Conservation (phyloP, 1,140 invertebrate species). For the Aphidius gifuensis region DNA sequence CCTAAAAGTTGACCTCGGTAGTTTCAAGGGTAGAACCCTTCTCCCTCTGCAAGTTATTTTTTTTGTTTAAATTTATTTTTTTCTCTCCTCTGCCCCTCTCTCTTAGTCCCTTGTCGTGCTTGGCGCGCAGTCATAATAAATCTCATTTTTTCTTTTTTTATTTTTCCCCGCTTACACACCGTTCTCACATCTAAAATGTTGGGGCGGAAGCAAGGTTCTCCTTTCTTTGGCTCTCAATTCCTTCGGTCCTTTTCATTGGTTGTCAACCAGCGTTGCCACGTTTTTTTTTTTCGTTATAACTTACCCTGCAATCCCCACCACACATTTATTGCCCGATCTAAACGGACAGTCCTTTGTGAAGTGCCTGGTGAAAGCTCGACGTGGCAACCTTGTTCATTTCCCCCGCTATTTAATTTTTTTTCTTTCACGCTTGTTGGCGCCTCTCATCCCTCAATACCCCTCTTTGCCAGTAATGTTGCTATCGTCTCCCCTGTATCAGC, state of each 20-base stretch:
- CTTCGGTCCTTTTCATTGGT: conserved; percentile 26
- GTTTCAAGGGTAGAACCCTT: conserved; percentile 54
- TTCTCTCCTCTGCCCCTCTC: conserved; percentile 18
- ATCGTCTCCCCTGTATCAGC: conserved; percentile 25
- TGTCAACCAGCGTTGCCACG: conserved; percentile 25
- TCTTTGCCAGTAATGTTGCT: background rate
- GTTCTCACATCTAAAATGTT: conserved; percentile 6
- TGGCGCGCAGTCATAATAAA: conserved; percentile 8
- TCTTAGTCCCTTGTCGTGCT: conserved; percentile 19
- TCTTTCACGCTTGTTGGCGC: conserved; percentile 38
- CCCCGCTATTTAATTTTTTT: conserved; percentile 29
- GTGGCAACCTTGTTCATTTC: conserved; percentile 41
- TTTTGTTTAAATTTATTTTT: conserved; percentile 19
- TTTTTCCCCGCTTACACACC: conserved; percentile 3
- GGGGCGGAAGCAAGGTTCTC: conserved; percentile 17
- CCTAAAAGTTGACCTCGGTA: conserved; percentile 56
- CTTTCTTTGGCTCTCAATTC: conserved; percentile 18
- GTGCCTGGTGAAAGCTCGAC: conserved; percentile 43
- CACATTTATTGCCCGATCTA: conserved; percentile 39
- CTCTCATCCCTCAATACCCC: conserved; percentile 21
- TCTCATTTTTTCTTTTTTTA: background rate
- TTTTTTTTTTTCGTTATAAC: conserved; percentile 30
- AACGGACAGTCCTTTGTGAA: conserved; percentile 52
- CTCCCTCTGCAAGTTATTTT: conserved; percentile 23
- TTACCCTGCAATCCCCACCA: conserved; percentile 44